phyloP scores from a whole-genome alignment of 2,797 vertebrate genomes.

The Pteronotus mesoamericanus region DNA sequence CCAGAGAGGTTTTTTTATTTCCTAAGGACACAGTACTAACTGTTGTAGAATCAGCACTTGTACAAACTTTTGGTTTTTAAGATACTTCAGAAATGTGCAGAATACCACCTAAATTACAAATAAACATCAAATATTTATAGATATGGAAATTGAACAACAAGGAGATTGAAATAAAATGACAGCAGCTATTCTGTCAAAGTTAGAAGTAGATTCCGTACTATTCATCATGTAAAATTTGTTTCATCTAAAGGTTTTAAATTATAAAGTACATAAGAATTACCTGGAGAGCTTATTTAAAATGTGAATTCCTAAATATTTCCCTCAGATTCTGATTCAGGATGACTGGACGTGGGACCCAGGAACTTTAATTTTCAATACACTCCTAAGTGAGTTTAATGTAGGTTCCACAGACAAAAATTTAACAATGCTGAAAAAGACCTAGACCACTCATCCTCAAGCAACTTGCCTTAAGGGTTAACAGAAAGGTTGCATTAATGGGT shows the following conservation, averaged over 20 bases:
- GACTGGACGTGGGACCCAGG: not conserved
- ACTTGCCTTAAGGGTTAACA: slow-evolving; percentile 1
- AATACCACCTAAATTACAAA: not conserved
- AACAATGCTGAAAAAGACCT: not conserved
- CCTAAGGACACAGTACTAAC: not conserved
- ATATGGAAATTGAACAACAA: not conserved
- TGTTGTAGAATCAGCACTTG: not conserved
- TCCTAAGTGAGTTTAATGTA: not conserved
- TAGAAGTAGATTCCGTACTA: not conserved
- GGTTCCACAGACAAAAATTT: not conserved
- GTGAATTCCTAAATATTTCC: not conserved
- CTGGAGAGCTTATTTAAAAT: not conserved
- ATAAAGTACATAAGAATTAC: not conserved
- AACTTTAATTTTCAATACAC: slow-evolving; percentile 24
- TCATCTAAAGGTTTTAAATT: slow-evolving; percentile 1
- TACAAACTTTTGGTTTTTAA: not conserved
- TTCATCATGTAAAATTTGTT: not conserved
- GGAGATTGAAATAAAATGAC: slow-evolving; percentile 16
- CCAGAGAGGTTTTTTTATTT: not conserved
- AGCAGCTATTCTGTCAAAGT: not conserved
- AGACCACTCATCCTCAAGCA: not conserved
- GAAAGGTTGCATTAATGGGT: not conserved
- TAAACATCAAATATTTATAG: not conserved
- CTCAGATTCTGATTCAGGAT: slow-evolving; percentile 10
- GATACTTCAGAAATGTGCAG: not conserved